Percentiles rank a stretch among this genome's conserved stretches.
Evolutionary conservation across 2,113 vertebrate species (phyloP).

Genomic region (Triplophysa rosa): DNA sequence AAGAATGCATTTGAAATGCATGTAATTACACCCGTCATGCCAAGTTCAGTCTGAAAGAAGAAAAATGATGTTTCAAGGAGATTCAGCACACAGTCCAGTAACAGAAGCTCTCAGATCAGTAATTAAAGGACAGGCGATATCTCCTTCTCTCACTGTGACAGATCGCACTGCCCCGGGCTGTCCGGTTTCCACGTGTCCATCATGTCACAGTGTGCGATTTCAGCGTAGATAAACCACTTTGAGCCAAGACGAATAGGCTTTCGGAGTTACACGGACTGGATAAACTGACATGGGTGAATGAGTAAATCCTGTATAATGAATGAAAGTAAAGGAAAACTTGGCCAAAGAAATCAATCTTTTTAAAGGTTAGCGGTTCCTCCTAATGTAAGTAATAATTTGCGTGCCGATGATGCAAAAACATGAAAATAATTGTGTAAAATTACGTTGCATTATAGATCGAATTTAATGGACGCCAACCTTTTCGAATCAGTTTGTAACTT

Average conservation of each 20-base stretch:
- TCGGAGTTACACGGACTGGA: neutral
- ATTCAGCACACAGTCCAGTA: neutral
- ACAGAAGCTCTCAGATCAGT: slow-evolving; percentile 3
- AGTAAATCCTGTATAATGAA: neutral
- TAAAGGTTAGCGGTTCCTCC: neutral
- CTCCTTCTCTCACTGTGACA: slow-evolving; percentile 22
- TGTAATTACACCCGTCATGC: no score
- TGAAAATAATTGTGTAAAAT: neutral
- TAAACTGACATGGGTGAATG: neutral
- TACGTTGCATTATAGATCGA: neutral
- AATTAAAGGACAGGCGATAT: slow-evolving; percentile 50
- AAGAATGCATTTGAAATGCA: no score
- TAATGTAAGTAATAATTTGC: neutral
- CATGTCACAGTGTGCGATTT: slow-evolving; percentile 43
- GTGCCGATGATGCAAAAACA: neutral
- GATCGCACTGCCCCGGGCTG: neutral
- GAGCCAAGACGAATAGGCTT: neutral
- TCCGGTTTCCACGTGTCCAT: slow-evolving; percentile 36
- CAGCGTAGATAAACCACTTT: slow-evolving; percentile 29
- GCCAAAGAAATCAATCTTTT: no score
- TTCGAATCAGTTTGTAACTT: no score
- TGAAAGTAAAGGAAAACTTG: neutral
- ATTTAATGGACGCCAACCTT: neutral
- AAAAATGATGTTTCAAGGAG: no score
- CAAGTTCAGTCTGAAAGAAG: no score